Conservation (phyloP, 1,140 invertebrate genomes). For the Bombus breviceps region DNA sequence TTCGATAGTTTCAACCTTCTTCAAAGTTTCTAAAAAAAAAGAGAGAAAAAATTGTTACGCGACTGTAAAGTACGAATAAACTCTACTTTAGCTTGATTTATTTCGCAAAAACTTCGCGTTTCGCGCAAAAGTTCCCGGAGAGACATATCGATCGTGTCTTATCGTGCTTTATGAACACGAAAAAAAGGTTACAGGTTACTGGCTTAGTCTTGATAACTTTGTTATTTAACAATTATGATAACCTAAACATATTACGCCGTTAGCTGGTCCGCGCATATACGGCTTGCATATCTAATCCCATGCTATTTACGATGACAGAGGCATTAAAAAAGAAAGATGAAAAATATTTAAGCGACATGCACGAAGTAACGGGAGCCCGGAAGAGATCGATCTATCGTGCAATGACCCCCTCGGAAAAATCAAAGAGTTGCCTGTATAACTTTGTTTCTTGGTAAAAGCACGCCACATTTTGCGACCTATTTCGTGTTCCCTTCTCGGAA, state of each 20-base stretch:
- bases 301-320: not conserved
- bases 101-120: not conserved
- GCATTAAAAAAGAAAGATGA: not conserved
- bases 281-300: conserved; percentile 8
- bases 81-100: not conserved
- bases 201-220: not conserved
- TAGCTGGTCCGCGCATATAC: not conserved
- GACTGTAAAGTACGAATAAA: not conserved
- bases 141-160: not conserved
- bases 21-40: not conserved
- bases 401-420: conserved; percentile 68
- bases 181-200: not conserved
- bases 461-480: conserved; percentile 24
- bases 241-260: not conserved
- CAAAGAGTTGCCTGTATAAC: not conserved
- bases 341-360: conserved; percentile 9
- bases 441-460: conserved; percentile 10
- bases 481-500: conserved; percentile 16
- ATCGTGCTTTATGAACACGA: not conserved
- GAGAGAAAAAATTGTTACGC: not conserved
- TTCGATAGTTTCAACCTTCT: not conserved
- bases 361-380: conserved; percentile 40
- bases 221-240: conserved; percentile 13
- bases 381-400: conserved; percentile 76
- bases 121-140: not conserved